Conservation (phyloP, 2,888 invertebrate species). For the Netelia fuscicornis region DNA sequence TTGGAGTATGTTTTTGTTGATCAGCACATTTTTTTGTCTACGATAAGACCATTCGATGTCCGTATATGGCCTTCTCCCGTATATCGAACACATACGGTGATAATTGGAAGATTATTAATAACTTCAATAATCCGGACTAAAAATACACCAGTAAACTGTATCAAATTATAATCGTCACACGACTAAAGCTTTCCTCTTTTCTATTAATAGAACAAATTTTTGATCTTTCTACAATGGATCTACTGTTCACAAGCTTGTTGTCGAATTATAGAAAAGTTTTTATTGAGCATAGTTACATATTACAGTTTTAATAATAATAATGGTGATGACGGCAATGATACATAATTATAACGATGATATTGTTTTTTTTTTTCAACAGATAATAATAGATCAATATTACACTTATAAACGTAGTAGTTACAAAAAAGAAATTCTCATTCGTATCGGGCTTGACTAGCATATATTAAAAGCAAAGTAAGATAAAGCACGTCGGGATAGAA, state of each 20-base stretch:
- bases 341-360: constrained; percentile 59
- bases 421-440: constrained; percentile 76
- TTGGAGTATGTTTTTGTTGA: background rate
- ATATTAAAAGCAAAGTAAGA: constrained; percentile 71
- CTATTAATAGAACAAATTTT: constrained; percentile 15
- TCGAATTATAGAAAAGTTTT: constrained; percentile 83
- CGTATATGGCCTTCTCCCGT: background rate
- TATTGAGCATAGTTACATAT: constrained; percentile 84
- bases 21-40: background rate
- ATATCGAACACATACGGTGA: constrained; percentile 22
- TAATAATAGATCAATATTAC: constrained; percentile 75
- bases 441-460: constrained; percentile 82
- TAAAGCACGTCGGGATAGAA: constrained; percentile 61
- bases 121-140: constrained; percentile 26
- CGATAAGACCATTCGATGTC: background rate
- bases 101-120: constrained; percentile 55
- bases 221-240: background rate
- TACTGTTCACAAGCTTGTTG: constrained; percentile 6
- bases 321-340: constrained; percentile 70
- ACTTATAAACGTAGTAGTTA: constrained; percentile 76
- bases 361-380: constrained; percentile 59
- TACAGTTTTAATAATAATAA: constrained; percentile 76
- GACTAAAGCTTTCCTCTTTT: constrained; percentile 9
- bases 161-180: constrained; percentile 31
- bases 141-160: constrained; percentile 35